Conservation (phyloP, 2,888 invertebrate species). For the Drosophila multiciliata region DNA sequence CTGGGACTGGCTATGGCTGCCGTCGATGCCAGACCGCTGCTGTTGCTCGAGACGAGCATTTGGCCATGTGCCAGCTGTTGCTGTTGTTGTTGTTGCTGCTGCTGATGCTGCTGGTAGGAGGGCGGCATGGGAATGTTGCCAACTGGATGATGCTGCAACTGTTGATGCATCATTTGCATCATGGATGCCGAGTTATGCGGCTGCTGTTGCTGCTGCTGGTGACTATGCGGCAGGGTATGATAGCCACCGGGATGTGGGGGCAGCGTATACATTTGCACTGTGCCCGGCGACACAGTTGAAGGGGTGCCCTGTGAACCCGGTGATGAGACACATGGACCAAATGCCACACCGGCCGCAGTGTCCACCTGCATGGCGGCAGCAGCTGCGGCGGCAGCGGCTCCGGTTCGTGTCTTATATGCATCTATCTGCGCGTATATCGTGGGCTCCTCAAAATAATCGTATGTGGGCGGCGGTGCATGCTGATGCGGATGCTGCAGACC, state of each 20-base stretch:
- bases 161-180: slow-evolving; percentile 81
- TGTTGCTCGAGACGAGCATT: slow-evolving; percentile 82
- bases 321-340: slow-evolving; percentile 85
- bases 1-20: slow-evolving; percentile 83
- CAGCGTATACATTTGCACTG: slow-evolving; percentile 84
- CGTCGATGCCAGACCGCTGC: slow-evolving; percentile 79
- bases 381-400: slow-evolving; percentile 52
- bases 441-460: slow-evolving; percentile 87
- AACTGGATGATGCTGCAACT: slow-evolving; percentile 66
- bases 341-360: slow-evolving; percentile 73
- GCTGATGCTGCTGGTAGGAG: slow-evolving; percentile 82
- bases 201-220: slow-evolving; percentile 77
- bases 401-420: slow-evolving; percentile 86
- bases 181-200: slow-evolving; percentile 79
- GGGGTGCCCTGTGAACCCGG: slow-evolving; percentile 83
- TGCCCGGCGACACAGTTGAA: slow-evolving; percentile 84
- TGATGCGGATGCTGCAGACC: slow-evolving; percentile 74
- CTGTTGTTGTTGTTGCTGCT: slow-evolving; percentile 68
- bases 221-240: slow-evolving; percentile 84
- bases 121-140: slow-evolving; percentile 82
- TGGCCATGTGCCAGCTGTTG: slow-evolving; percentile 76
- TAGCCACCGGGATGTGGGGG: slow-evolving; percentile 84
- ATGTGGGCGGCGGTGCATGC: slow-evolving; percentile 82
- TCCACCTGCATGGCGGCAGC: slow-evolving; percentile 70
- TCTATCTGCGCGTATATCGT: slow-evolving; percentile 92